A percentile compares a stretch with the other conserved stretches of the same genome.
Conservation (phyloP, 1,140 invertebrate genomes). For the Goniozus legneri region DNA sequence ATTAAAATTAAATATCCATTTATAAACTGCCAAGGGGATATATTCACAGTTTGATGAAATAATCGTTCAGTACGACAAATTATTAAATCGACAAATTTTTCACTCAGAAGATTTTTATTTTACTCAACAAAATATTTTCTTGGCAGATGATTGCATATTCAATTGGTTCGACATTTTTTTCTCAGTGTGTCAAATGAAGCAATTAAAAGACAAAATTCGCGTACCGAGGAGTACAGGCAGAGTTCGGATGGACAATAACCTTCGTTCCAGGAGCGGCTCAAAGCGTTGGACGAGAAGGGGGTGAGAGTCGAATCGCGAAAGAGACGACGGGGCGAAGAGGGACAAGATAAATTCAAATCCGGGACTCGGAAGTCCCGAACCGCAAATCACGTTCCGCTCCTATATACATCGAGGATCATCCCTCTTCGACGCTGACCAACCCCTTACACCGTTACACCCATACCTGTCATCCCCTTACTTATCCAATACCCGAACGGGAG, state of each 20-base stretch:
- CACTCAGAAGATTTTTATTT: no score
- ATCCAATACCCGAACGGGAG: slow-evolving; percentile 30
- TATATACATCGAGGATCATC: slow-evolving; percentile 44
- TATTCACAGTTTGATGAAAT: no score
- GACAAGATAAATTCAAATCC: slow-evolving; percentile 50
- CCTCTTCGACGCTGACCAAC: slow-evolving; percentile 43
- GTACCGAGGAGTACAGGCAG: no score
- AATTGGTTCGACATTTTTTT: no score
- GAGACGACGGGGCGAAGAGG: slow-evolving; percentile 15
- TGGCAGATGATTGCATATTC: no score
- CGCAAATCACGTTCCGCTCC: slow-evolving; percentile 44
- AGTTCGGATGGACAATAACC: slow-evolving; percentile 14
- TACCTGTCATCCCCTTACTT: slow-evolving; percentile 41
- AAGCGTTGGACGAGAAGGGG: slow-evolving; percentile 4
- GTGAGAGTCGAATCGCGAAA: slow-evolving; percentile 8
- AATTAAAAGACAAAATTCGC: no score
- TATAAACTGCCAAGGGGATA: no score
- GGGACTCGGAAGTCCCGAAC: slow-evolving; percentile 37
- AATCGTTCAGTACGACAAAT: no score
- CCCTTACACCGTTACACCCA: slow-evolving; percentile 30
- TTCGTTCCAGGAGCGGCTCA: slow-evolving; percentile 10
- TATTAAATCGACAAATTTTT: no score
- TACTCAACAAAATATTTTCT: no score
- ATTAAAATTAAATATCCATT: no score
- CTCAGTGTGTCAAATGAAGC: no score